Evolutionary conservation across 2,888 invertebrate species (phyloP), one percentile per base, ranked within the genome.

Genomic region (Callosobruchus maculatus): DNA sequence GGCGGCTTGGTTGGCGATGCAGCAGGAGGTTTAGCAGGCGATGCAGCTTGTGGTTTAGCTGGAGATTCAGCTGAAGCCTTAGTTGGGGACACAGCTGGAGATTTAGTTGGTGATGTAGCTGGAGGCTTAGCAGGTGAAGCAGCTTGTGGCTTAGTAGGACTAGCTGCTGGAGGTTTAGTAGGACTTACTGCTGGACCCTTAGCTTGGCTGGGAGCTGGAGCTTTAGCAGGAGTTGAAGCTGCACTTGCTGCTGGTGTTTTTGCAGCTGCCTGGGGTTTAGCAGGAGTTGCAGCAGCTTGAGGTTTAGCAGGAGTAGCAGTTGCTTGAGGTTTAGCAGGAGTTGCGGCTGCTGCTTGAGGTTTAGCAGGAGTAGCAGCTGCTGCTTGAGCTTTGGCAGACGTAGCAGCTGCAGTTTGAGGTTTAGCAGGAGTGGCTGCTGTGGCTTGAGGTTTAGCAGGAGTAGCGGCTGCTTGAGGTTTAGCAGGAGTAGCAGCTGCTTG

Each of bases 271-370:
- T 20, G 13, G 9, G n/a, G 30, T 5, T 68, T 70, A 68, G 30
- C 67, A 20, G 49, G 67, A 20, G 72, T 21, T 21, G 31, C 70
- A 70, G 73, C 70, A 0, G n/a, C n/a, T n/a, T n/a, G n/a, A n/a
- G 73, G n/a, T 20, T 75, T 72, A 70, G 67, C 75, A 22, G 73
- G 73, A 9, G 72, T 67, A 13, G 49, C 49, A 49, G 49, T 1
- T 49, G 49, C 49, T 26, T 70, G 30, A 5, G 30, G 21, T 66
- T 71, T 66, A 2, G 68, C 72, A 3, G 68, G 30, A 20, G 72
- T 30, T 68, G 49, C 68, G 20, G 67, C 68, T 72, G 26, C 7
- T 26, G 26, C 26, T 26, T 26, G 26, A 26, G 7, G 26, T 26
- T 26, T 26, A 26, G 26, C 26, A 26, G 26, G 26, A 18, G 49